Evolutionary conservation across 1,140 invertebrate genomes (phyloP), one percentile per base, ranked within the genome.

Genomic region (Telenomus remus): DNA sequence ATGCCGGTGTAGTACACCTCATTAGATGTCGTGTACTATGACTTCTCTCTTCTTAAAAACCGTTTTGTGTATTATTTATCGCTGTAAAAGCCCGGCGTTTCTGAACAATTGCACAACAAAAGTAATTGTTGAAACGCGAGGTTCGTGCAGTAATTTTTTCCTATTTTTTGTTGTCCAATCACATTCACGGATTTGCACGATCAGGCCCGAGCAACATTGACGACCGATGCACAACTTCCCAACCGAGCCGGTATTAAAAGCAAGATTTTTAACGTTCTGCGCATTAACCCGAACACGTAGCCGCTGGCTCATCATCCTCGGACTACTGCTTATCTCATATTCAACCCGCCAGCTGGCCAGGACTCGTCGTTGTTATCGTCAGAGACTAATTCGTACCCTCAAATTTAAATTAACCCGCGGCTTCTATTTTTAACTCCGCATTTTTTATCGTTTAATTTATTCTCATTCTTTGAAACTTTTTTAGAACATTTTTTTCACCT

Each of bases 221-320:
- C 65, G 84, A 86, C 76, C 84, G 85, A 87, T 82, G 86, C 71
- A 81, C 85, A 76, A 75, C 82, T 86, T 79, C 81, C 85, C 82
- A 87, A 87, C 80, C 87, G 85, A 84, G 85, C 85, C 82, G 85
- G 85, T 81, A 85, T 88, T 81, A 88, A 86, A 84, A 87, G 83
- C 81, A 87, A 87, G 81, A 82, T 87, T 55, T 87, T 88, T 80
- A 81, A 87, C 79, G 87, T 84, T 81, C 84, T 88, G 63, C 85
- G 87, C 54, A 86, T 87, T 79, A 82, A 87, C 51, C 85, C 85
- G 55, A 86, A 84, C 71, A 85, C 84, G 80, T 88, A 87, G 82
- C 68, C 80, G 78, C 53, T 53, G 53, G n/a, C 42, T 57, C 46
- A 39, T 54, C 44, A 12, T 43, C 5, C 39, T 73, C 12, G 65